These are phyloP conservation scores for Cephus rjabovi DNA, from an alignment of 2,888 invertebrate species.

Conservation along the genomic window DNA sequence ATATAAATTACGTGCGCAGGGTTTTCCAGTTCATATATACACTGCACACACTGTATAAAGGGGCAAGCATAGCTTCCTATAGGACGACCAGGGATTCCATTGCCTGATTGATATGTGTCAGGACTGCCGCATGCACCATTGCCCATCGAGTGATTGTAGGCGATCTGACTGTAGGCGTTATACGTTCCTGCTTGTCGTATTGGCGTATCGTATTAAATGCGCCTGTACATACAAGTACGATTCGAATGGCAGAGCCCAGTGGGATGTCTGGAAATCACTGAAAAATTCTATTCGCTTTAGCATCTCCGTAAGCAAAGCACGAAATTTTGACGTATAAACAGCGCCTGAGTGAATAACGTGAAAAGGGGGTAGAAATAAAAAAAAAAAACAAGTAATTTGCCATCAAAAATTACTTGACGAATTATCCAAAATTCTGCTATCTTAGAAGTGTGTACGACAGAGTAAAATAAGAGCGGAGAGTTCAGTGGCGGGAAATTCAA, in stretches of 20 bases:
- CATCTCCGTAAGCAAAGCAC: neutral
- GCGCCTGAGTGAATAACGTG: neutral
- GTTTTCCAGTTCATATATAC: neutral
- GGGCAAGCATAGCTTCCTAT: neutral
- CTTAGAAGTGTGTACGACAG: neutral
- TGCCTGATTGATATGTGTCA: slow-evolving; percentile 56
- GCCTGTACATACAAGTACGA: neutral
- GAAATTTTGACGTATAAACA: neutral
- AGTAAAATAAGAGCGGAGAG: neutral
- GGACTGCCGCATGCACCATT: slow-evolving; percentile 47
- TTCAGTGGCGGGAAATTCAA: neutral
- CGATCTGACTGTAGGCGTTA: slow-evolving; percentile 16
- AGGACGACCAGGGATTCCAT: slow-evolving; percentile 40
- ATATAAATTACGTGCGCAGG: neutral
- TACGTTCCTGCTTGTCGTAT: neutral
- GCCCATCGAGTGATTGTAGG: slow-evolving; percentile 28
- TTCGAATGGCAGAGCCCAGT: neutral
- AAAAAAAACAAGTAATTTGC: neutral
- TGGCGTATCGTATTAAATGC: neutral
- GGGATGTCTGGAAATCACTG: neutral
- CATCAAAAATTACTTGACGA: neutral
- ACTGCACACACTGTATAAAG: neutral
- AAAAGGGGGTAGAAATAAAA: neutral
- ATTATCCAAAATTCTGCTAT: neutral
- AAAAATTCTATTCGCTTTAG: neutral